Percentiles rank a stretch among this genome's conserved stretches.
Conservation (phyloP, 2,888 invertebrate genomes). For the Smittia aterrima region DNA sequence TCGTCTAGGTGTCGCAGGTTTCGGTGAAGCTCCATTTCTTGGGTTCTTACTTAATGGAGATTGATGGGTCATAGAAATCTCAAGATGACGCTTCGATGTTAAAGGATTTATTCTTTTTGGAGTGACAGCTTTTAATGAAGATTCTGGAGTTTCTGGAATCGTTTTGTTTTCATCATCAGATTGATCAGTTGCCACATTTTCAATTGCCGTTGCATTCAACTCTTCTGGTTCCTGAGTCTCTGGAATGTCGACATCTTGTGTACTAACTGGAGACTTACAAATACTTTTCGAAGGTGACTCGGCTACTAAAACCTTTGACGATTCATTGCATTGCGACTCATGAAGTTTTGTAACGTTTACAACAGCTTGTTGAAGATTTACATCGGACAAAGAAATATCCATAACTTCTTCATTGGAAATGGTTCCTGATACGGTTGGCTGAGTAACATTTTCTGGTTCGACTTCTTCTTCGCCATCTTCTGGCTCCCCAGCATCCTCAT, state of each 20-base stretch:
- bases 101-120: too few species aligned
- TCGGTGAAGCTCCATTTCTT: background rate
- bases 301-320: background rate
- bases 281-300: background rate
- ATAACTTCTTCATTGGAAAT: background rate
- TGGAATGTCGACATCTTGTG: background rate
- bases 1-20: background rate
- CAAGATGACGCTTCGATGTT: background rate
- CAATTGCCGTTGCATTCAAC: background rate
- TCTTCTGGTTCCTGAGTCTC: background rate
- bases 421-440: too few species aligned
- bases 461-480: conserved; percentile 22
- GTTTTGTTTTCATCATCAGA: background rate
- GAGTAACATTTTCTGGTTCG: background rate
- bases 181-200: background rate
- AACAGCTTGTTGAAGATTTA: background rate
- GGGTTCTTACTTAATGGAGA: background rate
- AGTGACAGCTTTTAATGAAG: background rate
- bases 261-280: too few species aligned
- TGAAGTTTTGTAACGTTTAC: background rate
- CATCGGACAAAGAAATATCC: background rate
- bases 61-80: background rate
- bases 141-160: background rate
- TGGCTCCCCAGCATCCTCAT: conserved; percentile 1
- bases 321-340: background rate